These are phyloP conservation scores for Tipula vernalis DNA, from an alignment of 2,888 invertebrate species.

Conservation along the genomic window DNA sequence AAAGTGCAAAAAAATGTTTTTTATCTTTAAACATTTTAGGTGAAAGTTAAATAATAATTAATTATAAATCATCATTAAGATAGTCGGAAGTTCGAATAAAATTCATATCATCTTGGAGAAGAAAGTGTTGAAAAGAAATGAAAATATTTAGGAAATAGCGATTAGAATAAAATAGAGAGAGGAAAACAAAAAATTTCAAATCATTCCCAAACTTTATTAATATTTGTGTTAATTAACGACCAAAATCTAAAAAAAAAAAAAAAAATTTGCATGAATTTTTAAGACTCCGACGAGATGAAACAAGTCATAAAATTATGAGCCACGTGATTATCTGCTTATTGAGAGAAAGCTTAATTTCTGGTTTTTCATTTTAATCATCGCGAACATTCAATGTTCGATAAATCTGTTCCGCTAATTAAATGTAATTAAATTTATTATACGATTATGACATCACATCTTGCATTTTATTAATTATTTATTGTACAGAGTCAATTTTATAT, in stretches of 20 bases:
- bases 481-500: background rate
- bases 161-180: background rate
- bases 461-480: background rate
- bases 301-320: background rate
- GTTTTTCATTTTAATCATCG: background rate
- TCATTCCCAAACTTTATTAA: background rate
- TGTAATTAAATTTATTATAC: background rate
- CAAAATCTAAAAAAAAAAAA: background rate
- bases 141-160: background rate
- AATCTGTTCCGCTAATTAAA: background rate
- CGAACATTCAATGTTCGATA: background rate
- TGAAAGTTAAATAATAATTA: background rate
- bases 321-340: background rate
- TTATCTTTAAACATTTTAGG: background rate
- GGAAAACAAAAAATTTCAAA: background rate
- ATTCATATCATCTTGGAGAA: background rate
- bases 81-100: background rate
- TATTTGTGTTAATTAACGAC: background rate
- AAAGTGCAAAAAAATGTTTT: background rate
- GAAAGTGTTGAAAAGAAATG: background rate
- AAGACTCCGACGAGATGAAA: background rate
- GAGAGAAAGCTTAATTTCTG: background rate
- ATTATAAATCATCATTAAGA: background rate
- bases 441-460: background rate
- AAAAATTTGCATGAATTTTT: background rate